Evolutionary conservation across 2,888 invertebrate genomes (phyloP).

Genomic region (Dryadula phaetusa): DNA sequence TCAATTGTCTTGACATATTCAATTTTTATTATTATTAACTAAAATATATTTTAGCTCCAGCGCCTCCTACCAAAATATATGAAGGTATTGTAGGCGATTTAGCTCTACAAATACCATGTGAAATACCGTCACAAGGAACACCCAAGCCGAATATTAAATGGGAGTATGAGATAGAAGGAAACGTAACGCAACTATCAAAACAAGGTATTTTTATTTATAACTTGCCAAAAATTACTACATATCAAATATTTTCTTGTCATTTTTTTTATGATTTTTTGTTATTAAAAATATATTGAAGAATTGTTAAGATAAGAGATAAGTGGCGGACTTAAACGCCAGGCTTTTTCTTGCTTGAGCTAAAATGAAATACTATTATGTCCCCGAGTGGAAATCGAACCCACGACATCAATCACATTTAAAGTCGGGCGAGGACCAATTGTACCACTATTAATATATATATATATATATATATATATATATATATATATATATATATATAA

Average conservation of each 20-base stretch:
- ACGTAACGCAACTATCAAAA: background rate
- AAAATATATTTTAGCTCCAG: background rate
- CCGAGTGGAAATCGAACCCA: too few relatives aligned
- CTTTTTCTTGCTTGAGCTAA: too few relatives aligned
- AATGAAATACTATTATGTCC: too few relatives aligned
- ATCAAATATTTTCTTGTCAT: too few relatives aligned
- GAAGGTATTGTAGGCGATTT: conserved; percentile 17
- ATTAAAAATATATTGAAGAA: too few relatives aligned
- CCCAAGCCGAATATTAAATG: background rate
- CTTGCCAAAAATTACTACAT: background rate
- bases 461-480: background rate
- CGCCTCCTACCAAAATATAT: background rate
- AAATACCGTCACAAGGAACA: background rate
- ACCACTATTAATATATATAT: too few relatives aligned
- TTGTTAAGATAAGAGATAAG: too few relatives aligned
- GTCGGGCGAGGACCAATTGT: too few relatives aligned
- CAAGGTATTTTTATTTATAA: conserved; percentile 18
- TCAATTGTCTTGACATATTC: background rate
- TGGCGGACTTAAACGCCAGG: too few relatives aligned
- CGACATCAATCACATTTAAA: too few relatives aligned
- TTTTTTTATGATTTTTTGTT: too few relatives aligned
- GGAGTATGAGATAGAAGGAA: conserved; percentile 1
- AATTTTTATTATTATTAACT: background rate
- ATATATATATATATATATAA: background rate
- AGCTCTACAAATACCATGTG: background rate